Evolutionary conservation across 1,140 invertebrate species (phyloP), one percentile per base, ranked within the genome.

Genomic region (Bombus polaris): DNA sequence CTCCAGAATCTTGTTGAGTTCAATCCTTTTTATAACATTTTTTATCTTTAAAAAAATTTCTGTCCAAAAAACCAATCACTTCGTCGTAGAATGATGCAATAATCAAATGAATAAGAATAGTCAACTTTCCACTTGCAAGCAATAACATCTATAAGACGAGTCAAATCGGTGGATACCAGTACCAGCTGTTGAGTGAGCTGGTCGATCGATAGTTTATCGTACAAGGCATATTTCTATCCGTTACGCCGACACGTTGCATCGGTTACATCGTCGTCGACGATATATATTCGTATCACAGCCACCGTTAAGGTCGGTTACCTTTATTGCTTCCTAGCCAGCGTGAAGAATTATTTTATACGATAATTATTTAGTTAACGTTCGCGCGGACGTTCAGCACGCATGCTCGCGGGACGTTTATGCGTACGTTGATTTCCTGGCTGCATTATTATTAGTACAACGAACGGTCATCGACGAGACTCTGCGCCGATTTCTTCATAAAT

Each of bases 271-370:
- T 70, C 42, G 72, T 3, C 18, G 18, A 53, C 47, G 18, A 53
- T 53, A 53, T 72, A 25, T 62, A 78, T 84, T 71, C 75, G 82
- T 68, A 84, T 76, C 13, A 15, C 35, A 68, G 66, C 82, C 47
- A 71, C 75, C 82, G 82, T 84, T 84, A 84, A 44, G 82, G 35
- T 53, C 47, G 47, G 47, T 80, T 85, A 88, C 88, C 74, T 85
- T 87, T 87, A 89, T 72, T 70, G 80, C 86, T 88, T 90, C 88
- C 86, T 85, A 39, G 65, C 82, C 75, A 35, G 68, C 42, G 18
- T 39, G 66, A 47, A 85, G 81, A 85, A 90, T 90, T 88, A 90
- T 87, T 90, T 90, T 90, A 88, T 83, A 88, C 39, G 39, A n/a
- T 68, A 59, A 90, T 90, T 90, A 90, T 90, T 90, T 87, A 79